Conservation (phyloP, 2,113 vertebrate genomes). For the Lepus timidus region DNA sequence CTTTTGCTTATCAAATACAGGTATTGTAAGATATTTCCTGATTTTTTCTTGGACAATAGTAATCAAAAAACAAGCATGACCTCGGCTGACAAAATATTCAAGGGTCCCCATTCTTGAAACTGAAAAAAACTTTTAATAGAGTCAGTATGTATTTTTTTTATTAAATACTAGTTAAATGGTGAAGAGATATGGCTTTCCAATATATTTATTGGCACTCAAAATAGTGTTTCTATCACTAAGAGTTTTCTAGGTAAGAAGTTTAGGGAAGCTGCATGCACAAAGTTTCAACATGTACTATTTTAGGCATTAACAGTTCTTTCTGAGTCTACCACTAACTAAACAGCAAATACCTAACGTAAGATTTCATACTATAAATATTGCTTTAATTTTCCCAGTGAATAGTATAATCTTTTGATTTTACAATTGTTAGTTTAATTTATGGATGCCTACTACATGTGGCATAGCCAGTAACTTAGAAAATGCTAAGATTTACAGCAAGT, state of each 20-base stretch:
- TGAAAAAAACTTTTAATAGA: slow-evolving; percentile 35
- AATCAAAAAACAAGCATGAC: not conserved
- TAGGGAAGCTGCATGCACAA: not conserved
- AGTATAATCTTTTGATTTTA: not conserved
- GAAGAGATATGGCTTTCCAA: not conserved
- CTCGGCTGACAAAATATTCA: not conserved
- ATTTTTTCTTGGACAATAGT: not conserved
- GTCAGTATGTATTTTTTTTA: not conserved
- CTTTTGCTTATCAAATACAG: not conserved
- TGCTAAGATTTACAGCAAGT: not conserved
- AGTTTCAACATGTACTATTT: not conserved
- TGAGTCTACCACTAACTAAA: not conserved
- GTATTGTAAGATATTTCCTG: slow-evolving; percentile 2
- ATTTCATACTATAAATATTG: slow-evolving; percentile 18
- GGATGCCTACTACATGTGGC: not conserved
- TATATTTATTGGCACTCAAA: not conserved
- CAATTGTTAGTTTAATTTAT: not conserved
- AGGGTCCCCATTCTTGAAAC: not conserved
- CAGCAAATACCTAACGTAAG: not conserved
- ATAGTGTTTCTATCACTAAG: not conserved
- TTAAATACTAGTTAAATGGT: not conserved
- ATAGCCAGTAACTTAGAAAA: slow-evolving; percentile 6
- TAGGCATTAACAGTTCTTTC: not conserved
- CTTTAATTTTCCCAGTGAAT: not conserved
- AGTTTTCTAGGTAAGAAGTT: not conserved